Conservation (phyloP, 2,888 invertebrate species). For the Lasioglossum villosulum region DNA sequence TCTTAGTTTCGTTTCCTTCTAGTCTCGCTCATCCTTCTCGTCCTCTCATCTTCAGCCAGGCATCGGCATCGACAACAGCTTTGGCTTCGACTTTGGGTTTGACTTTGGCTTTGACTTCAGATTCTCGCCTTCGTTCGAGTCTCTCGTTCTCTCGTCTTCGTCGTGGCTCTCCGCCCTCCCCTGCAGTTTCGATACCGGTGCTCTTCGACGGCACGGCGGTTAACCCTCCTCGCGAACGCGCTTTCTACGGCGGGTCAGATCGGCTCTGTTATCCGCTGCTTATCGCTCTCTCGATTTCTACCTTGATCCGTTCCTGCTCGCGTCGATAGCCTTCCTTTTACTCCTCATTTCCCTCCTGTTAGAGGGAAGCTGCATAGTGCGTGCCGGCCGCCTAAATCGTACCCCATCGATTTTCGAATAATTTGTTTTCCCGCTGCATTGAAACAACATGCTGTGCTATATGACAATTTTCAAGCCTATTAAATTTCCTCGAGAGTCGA, state of each 20-base stretch:
- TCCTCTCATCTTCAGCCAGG: neutral
- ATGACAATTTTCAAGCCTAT: neutral
- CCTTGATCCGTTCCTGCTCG: neutral
- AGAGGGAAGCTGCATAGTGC: neutral
- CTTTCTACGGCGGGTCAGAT: neutral
- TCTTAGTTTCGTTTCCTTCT: slow-evolving; percentile 30
- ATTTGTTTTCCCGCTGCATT: neutral
- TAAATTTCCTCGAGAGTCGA: neutral
- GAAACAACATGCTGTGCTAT: neutral
- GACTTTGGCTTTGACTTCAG: neutral
- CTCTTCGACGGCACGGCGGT: slow-evolving; percentile 15
- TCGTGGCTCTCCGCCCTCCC: neutral
- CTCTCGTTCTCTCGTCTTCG: neutral
- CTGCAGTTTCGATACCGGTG: neutral
- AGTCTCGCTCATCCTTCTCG: slow-evolving; percentile 3
- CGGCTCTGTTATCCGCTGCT: slow-evolving; percentile 1
- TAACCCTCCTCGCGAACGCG: slow-evolving; percentile 25
- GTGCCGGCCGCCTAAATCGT: too few relatives aligned
- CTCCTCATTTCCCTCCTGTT: neutral
- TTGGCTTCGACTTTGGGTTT: too few relatives aligned
- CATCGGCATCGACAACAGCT: neutral
- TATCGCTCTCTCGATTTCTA: neutral
- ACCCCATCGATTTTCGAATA: neutral
- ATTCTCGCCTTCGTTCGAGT: neutral
- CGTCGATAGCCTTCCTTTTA: neutral